phyloP scores from a whole-genome alignment of 2,888 invertebrate species.

The Fabriciana adippe region DNA sequence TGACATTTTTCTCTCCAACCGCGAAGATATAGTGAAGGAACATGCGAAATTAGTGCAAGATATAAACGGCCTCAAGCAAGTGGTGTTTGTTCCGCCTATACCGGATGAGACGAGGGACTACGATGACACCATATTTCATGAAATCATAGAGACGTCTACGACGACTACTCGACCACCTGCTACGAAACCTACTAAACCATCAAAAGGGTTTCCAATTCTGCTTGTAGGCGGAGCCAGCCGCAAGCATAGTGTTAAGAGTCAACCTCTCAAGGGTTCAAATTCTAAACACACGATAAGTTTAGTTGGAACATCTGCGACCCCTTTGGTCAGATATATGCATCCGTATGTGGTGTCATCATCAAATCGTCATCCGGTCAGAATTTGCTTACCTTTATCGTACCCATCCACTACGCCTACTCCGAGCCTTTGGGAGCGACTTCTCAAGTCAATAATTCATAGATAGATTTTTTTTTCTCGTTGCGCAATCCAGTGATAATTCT shows the following conservation, averaged over 20 bases:
- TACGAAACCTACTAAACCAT: constrained; percentile 32
- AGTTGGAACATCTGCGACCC: constrained; percentile 67
- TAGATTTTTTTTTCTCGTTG: constrained; percentile 9
- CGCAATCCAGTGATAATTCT: constrained; percentile 8
- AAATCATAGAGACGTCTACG: constrained; percentile 66
- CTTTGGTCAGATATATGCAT: constrained; percentile 65
- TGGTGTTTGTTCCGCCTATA: constrained; percentile 62
- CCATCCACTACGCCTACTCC: constrained; percentile 55
- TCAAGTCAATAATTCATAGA: constrained; percentile 65
- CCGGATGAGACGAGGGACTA: constrained; percentile 65
- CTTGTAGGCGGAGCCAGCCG: constrained; percentile 66
- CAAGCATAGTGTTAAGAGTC: constrained; percentile 57
- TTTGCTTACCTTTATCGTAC: constrained; percentile 59
- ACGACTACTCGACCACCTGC: constrained; percentile 50
- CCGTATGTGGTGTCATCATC: constrained; percentile 64
- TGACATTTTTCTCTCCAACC: constrained; percentile 50
- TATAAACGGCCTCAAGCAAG: constrained; percentile 69
- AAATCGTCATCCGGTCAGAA: constrained; percentile 57
- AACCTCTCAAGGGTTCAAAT: constrained; percentile 51
- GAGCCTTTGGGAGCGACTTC: constrained; percentile 61
- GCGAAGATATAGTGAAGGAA: constrained; percentile 65
- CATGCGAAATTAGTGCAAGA: constrained; percentile 76
- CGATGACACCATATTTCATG: constrained; percentile 70
- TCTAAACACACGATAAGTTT: constrained; percentile 58
- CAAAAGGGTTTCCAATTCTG: constrained; percentile 59